phyloP scores from a whole-genome alignment of 2,113 vertebrate species.

The Hemibagrus wyckioides region DNA sequence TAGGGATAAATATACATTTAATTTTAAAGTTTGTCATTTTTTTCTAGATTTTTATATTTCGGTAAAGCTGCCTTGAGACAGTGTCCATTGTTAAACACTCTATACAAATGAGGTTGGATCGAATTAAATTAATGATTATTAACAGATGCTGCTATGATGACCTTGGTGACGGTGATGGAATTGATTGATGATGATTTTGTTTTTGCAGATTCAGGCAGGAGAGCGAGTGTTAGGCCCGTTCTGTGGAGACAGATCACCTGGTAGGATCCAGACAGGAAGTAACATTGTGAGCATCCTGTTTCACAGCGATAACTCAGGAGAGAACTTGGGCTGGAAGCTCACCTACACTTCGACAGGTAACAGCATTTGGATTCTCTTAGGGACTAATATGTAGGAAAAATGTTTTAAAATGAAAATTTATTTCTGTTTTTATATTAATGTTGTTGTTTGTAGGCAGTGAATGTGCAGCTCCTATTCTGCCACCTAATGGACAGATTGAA shows the following conservation, averaged over 20 bases:
- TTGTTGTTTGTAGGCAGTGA: conserved; percentile 53
- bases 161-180: neutral
- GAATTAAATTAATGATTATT: neutral
- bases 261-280: conserved; percentile 78
- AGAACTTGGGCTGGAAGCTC: conserved; percentile 90
- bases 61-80: too few relatives aligned
- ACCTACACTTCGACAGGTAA: conserved; percentile 81
- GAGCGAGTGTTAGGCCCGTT: conserved; percentile 80
- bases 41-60: too few relatives aligned
- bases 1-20: too few relatives aligned
- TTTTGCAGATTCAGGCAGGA: conserved; percentile 79
- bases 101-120: too few relatives aligned
- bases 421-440: neutral
- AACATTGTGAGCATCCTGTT: conserved; percentile 78
- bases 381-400: neutral
- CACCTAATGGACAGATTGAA: conserved; percentile 76
- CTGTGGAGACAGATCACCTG: conserved; percentile 85
- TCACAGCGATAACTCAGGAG: conserved; percentile 90
- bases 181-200: conserved; percentile 9
- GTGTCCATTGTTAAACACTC: too few relatives aligned
- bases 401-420: neutral
- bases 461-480: conserved; percentile 74
- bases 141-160: neutral
- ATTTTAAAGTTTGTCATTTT: too few relatives aligned
- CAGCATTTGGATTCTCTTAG: too few relatives aligned